Evolutionary conservation across 2,888 invertebrate genomes (phyloP), one percentile per base, ranked within the genome.

Genomic region (Temnothorax unifasciatus): DNA sequence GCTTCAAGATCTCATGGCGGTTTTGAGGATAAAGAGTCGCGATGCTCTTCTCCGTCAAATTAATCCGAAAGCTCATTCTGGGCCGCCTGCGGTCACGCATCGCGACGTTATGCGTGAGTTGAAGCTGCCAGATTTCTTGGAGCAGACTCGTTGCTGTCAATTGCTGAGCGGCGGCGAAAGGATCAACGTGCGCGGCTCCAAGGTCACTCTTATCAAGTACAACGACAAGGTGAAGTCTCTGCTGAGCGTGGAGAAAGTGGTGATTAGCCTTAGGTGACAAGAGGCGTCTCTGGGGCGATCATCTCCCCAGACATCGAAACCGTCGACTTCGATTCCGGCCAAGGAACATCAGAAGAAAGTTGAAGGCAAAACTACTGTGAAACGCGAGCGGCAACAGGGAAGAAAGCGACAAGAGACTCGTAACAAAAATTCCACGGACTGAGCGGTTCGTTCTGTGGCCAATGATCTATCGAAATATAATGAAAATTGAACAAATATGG

Each of bases 161-260:
- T 95, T 98, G 76, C 95, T 97, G 85, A 97, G 97, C 92, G 97
- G 97, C 64, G 97, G 97, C 50, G 97, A 97, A 94, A 97, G 97
- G 93, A 96, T 98, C 85, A 98, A 97, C 94, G 96, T 97, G 82
- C 96, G 97, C 84, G 97, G 97, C 63, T 97, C 97, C 71, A 98
- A 98, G 95, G 97, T 98, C 91, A 96, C 97, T 75, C 96, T 98
- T 82, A 97, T 98, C 89, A 96, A 97, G 93, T 98, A 98, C 95
- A 98, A 98, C 91, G 98, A 98, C 92, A 97, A 97, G 94, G 97
- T 98, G 90, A 96, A 96, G 92, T 97, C 97, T 95, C 96, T 98
- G 93, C 96, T 98, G 92, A 97, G 97, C 94, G 97, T 98, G 84
- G 98, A 98, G 95, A 97, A 97, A 87, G 96, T 97, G 88, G 95